Conservation (phyloP, 2,888 invertebrate genomes). For the Neuroscelio doddi region DNA sequence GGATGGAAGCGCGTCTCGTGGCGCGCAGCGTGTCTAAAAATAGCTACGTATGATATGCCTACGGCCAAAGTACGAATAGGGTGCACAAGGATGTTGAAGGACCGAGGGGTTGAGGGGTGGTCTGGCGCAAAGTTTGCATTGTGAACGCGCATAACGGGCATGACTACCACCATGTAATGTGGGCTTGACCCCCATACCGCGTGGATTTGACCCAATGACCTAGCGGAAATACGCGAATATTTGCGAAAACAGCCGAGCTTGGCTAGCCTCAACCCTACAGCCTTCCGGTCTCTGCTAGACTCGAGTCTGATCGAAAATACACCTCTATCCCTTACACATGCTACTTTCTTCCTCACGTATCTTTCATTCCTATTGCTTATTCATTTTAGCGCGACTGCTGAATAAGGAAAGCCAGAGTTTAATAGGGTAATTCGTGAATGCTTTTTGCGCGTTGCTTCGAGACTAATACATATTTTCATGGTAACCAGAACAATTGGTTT, state of each 20-base stretch:
- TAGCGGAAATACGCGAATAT: slow-evolving; percentile 61
- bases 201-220: slow-evolving; percentile 71
- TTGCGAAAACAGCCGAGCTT: slow-evolving; percentile 60
- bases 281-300: slow-evolving; percentile 37
- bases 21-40: slow-evolving; percentile 28
- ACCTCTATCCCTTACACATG: slow-evolving; percentile 25
- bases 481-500: too few relatives aligned
- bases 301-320: slow-evolving; percentile 44
- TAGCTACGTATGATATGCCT: slow-evolving; percentile 29
- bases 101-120: slow-evolving; percentile 6
- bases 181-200: slow-evolving; percentile 58
- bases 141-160: slow-evolving; percentile 54
- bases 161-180: slow-evolving; percentile 48
- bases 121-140: slow-evolving; percentile 61
- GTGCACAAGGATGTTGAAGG: slow-evolving; percentile 14
- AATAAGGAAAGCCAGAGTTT: too few relatives aligned
- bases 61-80: slow-evolving; percentile 16
- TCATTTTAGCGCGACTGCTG: too few relatives aligned
- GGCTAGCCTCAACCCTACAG: slow-evolving; percentile 27
- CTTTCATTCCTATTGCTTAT: too few relatives aligned
- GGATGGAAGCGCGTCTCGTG: slow-evolving; percentile 28
- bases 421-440: too few relatives aligned
- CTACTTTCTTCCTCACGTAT: slow-evolving; percentile 6
- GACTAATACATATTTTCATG: too few relatives aligned
- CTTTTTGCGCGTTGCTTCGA: too few relatives aligned